Percentiles rank a stretch among this genome's conserved stretches.
Evolutionary conservation across 2,113 vertebrate genomes (phyloP).

Genomic region (Percopsis transmontana): DNA sequence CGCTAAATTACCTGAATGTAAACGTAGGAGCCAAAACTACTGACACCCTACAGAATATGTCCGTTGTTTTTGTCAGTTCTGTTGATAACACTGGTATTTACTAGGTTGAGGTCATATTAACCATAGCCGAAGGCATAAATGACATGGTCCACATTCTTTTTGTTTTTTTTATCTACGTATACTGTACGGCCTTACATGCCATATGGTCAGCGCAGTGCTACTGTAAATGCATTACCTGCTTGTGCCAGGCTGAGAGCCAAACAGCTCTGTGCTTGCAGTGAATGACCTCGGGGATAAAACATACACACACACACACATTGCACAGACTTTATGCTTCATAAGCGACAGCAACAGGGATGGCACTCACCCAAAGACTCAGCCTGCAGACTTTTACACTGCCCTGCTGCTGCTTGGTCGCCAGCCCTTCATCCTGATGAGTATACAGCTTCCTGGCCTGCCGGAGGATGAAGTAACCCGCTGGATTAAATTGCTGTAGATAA

Average conservation of each 20-base stretch:
- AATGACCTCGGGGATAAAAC: slow-evolving; percentile 37
- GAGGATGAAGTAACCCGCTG: slow-evolving; percentile 48
- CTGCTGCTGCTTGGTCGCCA: slow-evolving; percentile 25
- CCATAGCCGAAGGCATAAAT: slow-evolving; percentile 3
- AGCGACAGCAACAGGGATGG: slow-evolving; percentile 34
- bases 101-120: slow-evolving; percentile 9
- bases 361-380: slow-evolving; percentile 36
- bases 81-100: slow-evolving; percentile 13
- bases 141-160: slow-evolving; percentile 4
- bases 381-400: slow-evolving; percentile 24
- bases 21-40: too few species aligned
- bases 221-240: slow-evolving; percentile 38
- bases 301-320: neutral
- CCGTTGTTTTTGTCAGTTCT: too few species aligned
- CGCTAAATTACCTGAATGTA: too few species aligned
- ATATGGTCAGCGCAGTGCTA: slow-evolving; percentile 28
- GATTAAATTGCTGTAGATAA: slow-evolving; percentile 41
- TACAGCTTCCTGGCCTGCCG: slow-evolving; percentile 27
- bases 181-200: slow-evolving; percentile 5
- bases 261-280: slow-evolving; percentile 31
- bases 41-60: too few species aligned
- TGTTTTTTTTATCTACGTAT: slow-evolving; percentile 5
- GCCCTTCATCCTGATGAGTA: slow-evolving; percentile 32
- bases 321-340: slow-evolving; percentile 25
- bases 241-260: slow-evolving; percentile 48